Conservation (phyloP, 1,140 invertebrate genomes). For the Drosophila neocordata region DNA sequence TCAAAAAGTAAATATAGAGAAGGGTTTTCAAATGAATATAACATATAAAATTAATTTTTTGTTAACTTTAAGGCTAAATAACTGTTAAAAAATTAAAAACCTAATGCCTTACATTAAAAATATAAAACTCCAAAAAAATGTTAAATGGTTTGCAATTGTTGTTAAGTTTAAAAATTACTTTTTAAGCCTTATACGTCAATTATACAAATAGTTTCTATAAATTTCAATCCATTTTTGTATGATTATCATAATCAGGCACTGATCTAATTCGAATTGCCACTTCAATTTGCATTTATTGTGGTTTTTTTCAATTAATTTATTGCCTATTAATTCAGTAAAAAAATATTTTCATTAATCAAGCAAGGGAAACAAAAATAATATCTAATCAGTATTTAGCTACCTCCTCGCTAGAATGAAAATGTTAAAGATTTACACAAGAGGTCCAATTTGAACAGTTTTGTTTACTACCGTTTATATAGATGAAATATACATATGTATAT, state of each 20-base stretch:
- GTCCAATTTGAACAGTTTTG: slow-evolving; percentile 29
- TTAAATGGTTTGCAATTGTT: no score
- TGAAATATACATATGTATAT: not conserved
- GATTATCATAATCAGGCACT: slow-evolving; percentile 4
- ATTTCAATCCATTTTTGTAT: not conserved
- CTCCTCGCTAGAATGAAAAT: slow-evolving; percentile 9
- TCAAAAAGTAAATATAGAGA: not conserved
- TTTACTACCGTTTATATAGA: slow-evolving; percentile 19
- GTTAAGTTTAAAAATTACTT: no score
- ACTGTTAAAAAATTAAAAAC: no score
- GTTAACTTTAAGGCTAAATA: no score
- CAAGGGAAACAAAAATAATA: slow-evolving; percentile 24
- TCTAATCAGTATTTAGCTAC: slow-evolving; percentile 49
- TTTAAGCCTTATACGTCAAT: no score
- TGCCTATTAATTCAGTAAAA: slow-evolving; percentile 28
- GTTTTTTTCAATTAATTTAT: slow-evolving; percentile 45
- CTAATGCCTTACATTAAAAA: no score
- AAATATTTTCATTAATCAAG: slow-evolving; percentile 13
- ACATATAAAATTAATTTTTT: no score
- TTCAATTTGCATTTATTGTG: slow-evolving; percentile 41
- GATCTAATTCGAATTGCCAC: slow-evolving; percentile 14
- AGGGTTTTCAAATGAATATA: no score
- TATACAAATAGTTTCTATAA: no score
- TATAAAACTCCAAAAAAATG: no score
- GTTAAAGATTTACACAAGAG: slow-evolving; percentile 41